Percentiles rank a stretch among this genome's conserved stretches.
These are phyloP conservation scores for Gadus macrocephalus DNA, from an alignment of 2,113 vertebrate genomes.

Conservation along the genomic window DNA sequence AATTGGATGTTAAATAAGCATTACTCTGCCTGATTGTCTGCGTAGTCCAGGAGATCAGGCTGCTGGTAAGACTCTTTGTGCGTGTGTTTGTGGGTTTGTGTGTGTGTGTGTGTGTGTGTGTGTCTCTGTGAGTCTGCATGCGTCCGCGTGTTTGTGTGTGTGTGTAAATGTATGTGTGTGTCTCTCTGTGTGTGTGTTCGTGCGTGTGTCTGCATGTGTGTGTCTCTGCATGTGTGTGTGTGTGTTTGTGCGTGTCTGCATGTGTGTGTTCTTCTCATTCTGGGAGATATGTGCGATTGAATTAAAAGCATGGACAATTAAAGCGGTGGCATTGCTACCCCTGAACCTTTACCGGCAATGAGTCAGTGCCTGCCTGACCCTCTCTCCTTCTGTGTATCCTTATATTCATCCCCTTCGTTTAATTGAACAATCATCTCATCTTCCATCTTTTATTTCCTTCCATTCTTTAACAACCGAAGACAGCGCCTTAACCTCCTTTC, in stretches of 20 bases:
- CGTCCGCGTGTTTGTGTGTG: not conserved
- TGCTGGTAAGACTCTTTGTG: slow-evolving; percentile 53
- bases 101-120: not conserved
- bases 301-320: slow-evolving; percentile 74
- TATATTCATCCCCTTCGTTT: too few relatives aligned
- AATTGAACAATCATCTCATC: too few relatives aligned
- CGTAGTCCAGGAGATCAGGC: slow-evolving; percentile 51
- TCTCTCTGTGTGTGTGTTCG: slow-evolving; percentile 8
- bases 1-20: slow-evolving; percentile 83
- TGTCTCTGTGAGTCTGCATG: not conserved
- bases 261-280: slow-evolving; percentile 14
- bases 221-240: slow-evolving; percentile 13
- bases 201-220: slow-evolving; percentile 37
- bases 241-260: slow-evolving; percentile 37
- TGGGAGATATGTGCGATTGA: slow-evolving; percentile 64
- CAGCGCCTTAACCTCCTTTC: too few relatives aligned
- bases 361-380: too few relatives aligned
- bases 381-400: too few relatives aligned
- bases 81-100: slow-evolving; percentile 29
- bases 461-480: too few relatives aligned
- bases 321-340: slow-evolving; percentile 32
- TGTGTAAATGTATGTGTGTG: slow-evolving; percentile 28
- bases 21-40: slow-evolving; percentile 73
- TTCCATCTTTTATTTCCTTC: too few relatives aligned
- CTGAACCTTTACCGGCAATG: too few relatives aligned